Evolutionary conservation across 2,888 invertebrate species (phyloP), one percentile per base, ranked within the genome.

Genomic region (Taphrorychus bicolor): DNA sequence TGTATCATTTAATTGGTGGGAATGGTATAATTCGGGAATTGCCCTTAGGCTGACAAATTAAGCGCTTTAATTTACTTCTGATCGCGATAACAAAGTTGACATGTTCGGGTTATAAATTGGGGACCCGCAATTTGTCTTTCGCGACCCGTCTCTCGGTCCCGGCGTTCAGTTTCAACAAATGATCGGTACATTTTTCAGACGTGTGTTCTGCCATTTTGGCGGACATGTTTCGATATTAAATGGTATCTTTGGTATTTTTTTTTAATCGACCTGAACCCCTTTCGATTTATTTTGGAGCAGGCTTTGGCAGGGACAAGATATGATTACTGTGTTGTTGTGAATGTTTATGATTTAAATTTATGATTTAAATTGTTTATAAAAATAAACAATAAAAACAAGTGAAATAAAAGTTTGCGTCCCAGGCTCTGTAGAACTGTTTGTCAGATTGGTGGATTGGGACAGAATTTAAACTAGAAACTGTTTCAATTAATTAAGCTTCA

Each of bases 41-140:
- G 73, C 73, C 75, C 76, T 68, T 66, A 68, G 76, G 77, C 76
- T 77, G 77, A 78, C 77, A 77, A 78, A 78, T 78, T 77, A 76
- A 74, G 72, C 76, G 70, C 74, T 75, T 76, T 78, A 78, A 78
- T 78, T 76, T 77, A 76, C 77, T 76, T 77, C 76, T 76, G 77
- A 78, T 78, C 76, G 75, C 73, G 78, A 78, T 77, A 76, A 71
- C 73, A 65, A 74, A 74, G 73, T 75, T 76, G 76, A 76, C 76
- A 71, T 74, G 73, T 72, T 67, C 70, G 72, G 74, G 74, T 76
- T 73, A 75, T 76, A 74, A 71, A 71, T 73, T 69, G 70, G 70
- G 72, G 73, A 69, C 62, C 64, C 65, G 70, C 71, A 72, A 76
- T 75, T 76, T 74, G 75, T 75, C 75, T 75, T 71, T 68, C 53